phyloP scores from a whole-genome alignment of 2,888 invertebrate genomes.

The Tenthredo livida region DNA sequence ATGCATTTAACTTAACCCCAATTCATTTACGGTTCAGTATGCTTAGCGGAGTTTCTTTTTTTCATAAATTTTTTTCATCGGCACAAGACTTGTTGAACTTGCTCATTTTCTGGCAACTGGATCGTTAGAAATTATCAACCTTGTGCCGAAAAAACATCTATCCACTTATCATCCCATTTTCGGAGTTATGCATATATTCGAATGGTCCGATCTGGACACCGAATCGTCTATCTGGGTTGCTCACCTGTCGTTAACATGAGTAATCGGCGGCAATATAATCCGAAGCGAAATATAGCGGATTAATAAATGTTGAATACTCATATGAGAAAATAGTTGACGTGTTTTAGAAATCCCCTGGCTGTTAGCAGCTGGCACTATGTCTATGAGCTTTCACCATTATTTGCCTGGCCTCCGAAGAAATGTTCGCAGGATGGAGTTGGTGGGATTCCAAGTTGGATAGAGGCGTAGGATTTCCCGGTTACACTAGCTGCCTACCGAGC shows the following conservation, averaged over 20 bases:
- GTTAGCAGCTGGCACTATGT: background rate
- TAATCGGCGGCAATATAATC: background rate
- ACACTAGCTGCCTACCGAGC: slow-evolving; percentile 6
- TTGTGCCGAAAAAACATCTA: background rate
- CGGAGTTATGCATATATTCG: background rate
- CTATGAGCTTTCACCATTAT: slow-evolving; percentile 12
- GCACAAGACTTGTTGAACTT: background rate
- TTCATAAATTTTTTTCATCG: background rate
- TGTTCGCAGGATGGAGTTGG: slow-evolving; percentile 26
- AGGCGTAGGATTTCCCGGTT: slow-evolving; percentile 42
- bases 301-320: slow-evolving; percentile 1
- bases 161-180: background rate
- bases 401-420: slow-evolving; percentile 16
- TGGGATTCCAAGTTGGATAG: slow-evolving; percentile 42
- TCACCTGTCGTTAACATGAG: background rate
- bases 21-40: background rate
- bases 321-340: slow-evolving; percentile 3
- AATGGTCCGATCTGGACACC: background rate
- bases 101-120: background rate
- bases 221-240: background rate
- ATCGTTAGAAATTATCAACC: background rate
- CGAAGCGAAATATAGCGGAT: background rate
- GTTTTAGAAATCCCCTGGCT: background rate
- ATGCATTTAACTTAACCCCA: background rate
- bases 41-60: background rate